These are phyloP conservation scores for Mastomys natalensis DNA, from an alignment of 2,113 vertebrate genomes.

Conservation along the genomic window DNA sequence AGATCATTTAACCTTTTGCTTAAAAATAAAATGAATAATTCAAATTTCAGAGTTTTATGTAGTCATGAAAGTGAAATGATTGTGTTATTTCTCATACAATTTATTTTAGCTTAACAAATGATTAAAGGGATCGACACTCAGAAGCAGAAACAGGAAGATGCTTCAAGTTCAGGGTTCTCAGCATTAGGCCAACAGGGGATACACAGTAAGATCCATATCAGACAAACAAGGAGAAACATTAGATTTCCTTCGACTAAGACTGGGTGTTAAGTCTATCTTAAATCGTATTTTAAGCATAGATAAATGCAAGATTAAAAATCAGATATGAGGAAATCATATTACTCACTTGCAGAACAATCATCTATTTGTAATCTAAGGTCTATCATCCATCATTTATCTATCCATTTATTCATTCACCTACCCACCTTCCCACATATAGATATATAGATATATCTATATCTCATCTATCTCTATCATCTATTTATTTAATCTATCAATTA, in stretches of 20 bases:
- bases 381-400: no score
- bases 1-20: neutral
- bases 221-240: neutral
- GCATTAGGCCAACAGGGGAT: neutral
- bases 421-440: no score
- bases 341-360: neutral
- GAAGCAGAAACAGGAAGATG: neutral
- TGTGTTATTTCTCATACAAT: neutral
- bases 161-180: neutral
- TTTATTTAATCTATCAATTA: neutral
- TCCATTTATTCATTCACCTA: neutral
- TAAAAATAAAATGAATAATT: conserved; percentile 3
- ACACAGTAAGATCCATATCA: neutral
- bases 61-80: neutral
- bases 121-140: neutral
- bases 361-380: neutral
- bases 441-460: no score
- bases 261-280: neutral
- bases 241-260: neutral
- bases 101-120: neutral
- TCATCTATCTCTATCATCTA: neutral
- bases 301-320: neutral
- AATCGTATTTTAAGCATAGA: conserved; percentile 3
- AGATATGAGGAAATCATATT: neutral
- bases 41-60: neutral